phyloP scores from a whole-genome alignment of 2,113 vertebrate species.

The Siniperca knerii region DNA sequence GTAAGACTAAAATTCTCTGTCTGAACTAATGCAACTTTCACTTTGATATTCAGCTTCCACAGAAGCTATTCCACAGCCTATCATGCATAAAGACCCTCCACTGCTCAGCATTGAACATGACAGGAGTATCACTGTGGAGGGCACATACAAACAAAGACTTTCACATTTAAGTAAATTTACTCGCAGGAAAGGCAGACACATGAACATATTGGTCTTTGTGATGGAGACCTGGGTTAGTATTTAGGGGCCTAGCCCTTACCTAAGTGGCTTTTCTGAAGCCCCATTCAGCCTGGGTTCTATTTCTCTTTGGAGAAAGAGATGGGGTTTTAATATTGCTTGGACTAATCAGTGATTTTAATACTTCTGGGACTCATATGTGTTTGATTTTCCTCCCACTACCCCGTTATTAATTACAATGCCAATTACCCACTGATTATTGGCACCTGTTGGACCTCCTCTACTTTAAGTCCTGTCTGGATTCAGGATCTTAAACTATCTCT shows the following conservation, averaged over 20 bases:
- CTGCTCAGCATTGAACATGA: constrained; percentile 38
- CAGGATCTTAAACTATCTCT: not conserved
- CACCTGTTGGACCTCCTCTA: not conserved
- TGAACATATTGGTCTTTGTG: constrained; percentile 17
- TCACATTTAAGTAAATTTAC: constrained; percentile 54
- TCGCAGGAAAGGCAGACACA: constrained; percentile 15
- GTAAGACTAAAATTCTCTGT: not conserved
- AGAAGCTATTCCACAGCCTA: not conserved
- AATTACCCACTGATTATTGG: constrained; percentile 5
- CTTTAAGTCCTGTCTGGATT: constrained; percentile 6
- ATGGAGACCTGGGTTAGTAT: constrained; percentile 14
- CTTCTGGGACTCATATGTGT: not conserved
- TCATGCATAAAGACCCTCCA: constrained; percentile 20
- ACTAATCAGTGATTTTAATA: not conserved
- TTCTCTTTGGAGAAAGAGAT: too few relatives aligned
- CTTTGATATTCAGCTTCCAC: not conserved
- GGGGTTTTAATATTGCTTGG: too few relatives aligned
- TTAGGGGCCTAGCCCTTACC: constrained; percentile 1
- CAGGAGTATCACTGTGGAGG: constrained; percentile 36
- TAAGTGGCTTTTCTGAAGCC: constrained; percentile 13
- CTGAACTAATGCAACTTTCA: constrained; percentile 18
- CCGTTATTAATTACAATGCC: not conserved
- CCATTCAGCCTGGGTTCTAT: not conserved
- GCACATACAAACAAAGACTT: constrained; percentile 44
- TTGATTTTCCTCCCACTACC: not conserved